Percentiles rank a stretch among this genome's conserved stretches.
These are phyloP conservation scores for Macrostomum cliftonense DNA, from an alignment of 2,888 invertebrate genomes.

Conservation along the genomic window DNA sequence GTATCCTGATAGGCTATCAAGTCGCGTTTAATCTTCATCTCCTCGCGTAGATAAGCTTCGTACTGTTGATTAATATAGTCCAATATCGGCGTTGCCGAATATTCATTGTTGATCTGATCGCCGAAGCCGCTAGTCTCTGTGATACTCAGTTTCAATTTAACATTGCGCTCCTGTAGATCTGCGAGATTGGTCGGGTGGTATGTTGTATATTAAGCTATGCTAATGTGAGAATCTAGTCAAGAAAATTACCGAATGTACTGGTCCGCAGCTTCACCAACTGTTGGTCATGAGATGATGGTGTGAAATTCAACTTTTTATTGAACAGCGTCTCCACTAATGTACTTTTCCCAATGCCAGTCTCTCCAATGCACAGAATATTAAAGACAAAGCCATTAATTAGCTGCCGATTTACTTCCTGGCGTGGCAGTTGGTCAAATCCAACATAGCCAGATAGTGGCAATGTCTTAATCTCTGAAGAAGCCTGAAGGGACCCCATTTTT, in stretches of 20 bases:
- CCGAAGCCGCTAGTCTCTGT: constrained; percentile 96
- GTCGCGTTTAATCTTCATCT: constrained; percentile 82
- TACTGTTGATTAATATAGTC: constrained; percentile 96
- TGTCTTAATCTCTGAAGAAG: too few relatives aligned
- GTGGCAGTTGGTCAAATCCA: too few relatives aligned
- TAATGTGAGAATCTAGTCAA: too few relatives aligned
- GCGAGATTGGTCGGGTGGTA: neutral
- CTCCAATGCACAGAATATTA: constrained; percentile 44
- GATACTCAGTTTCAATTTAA: constrained; percentile 54
- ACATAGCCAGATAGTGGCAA: too few relatives aligned
- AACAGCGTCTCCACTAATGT: constrained; percentile 95
- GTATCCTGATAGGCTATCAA: constrained; percentile 77
- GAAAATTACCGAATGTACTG: constrained; percentile 65
- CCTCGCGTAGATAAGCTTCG: constrained; percentile 73
- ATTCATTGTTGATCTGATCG: constrained; percentile 96
- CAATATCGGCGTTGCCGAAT: constrained; percentile 74
- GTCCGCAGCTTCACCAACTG: constrained; percentile 92
- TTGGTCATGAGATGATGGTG: constrained; percentile 77
- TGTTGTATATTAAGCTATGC: neutral
- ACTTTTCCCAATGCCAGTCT: constrained; percentile 93
- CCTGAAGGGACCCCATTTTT: too few relatives aligned
- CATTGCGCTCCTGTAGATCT: constrained; percentile 41
- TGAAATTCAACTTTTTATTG: constrained; percentile 87
- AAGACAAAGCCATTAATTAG: too few relatives aligned
- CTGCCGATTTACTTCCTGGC: too few relatives aligned